A percentile compares a stretch with the other conserved stretches of the same genome.
phyloP scores from a whole-genome alignment of 2,888 invertebrate species.

The Stomorhina lunata region DNA sequence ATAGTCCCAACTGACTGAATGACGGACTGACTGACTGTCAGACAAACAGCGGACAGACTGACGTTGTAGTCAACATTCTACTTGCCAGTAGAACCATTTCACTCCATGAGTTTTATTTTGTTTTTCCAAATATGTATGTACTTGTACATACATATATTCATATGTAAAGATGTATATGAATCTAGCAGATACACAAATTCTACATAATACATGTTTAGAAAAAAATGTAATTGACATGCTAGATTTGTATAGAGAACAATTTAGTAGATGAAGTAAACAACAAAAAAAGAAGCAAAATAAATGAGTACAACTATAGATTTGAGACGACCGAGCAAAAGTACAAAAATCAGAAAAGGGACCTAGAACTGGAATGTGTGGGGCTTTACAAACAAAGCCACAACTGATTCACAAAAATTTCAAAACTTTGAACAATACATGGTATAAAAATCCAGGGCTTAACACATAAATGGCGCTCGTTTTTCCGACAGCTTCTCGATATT shows the following conservation, averaged over 20 bases:
- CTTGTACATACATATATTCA: background rate
- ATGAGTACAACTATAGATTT: conserved; percentile 4
- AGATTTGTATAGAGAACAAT: conserved; percentile 50
- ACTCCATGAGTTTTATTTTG: conserved; percentile 63
- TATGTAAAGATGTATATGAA: background rate
- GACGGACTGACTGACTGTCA: background rate
- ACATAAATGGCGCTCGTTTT: too few species aligned
- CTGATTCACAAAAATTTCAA: too few species aligned
- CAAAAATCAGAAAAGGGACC: too few species aligned
- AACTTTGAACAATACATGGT: too few species aligned
- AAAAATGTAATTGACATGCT: conserved; percentile 66
- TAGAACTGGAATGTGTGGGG: too few species aligned
- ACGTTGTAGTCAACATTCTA: background rate
- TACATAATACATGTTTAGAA: too few species aligned
- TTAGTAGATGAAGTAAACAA: conserved; percentile 59
- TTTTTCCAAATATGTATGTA: conserved; percentile 24
- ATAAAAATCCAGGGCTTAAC: too few species aligned
- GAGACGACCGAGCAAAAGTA: conserved; percentile 9
- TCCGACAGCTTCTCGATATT: too few species aligned
- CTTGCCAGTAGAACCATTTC: conserved; percentile 53
- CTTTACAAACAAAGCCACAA: too few species aligned
- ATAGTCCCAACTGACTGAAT: conserved; percentile 16
- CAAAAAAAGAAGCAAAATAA: conserved; percentile 49
- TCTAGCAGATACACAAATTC: too few species aligned
- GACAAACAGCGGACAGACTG: background rate